phyloP scores from a whole-genome alignment of 2,113 vertebrate genomes.

The Bucco capensis region DNA sequence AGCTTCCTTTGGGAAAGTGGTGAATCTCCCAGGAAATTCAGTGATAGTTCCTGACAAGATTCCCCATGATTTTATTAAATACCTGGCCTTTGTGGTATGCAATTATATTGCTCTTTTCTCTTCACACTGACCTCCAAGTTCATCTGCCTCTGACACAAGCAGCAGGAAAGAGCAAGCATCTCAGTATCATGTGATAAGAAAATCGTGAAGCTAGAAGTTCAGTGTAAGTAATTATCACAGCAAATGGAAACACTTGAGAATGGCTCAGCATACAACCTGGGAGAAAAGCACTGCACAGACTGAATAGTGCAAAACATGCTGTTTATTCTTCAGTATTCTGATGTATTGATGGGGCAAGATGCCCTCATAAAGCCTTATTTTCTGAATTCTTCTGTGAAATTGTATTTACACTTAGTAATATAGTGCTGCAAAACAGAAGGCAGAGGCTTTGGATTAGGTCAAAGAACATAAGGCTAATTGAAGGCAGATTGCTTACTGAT shows the following conservation, averaged over 20 bases:
- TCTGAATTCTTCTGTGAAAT: not conserved
- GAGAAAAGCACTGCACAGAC: slow-evolving; percentile 1
- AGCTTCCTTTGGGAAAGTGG: not conserved
- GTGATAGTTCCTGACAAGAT: not conserved
- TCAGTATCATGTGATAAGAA: slow-evolving; percentile 27
- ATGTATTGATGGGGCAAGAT: not conserved
- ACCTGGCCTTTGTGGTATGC: not conserved
- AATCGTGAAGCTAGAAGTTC: slow-evolving; percentile 36
- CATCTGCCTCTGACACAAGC: slow-evolving; percentile 32
- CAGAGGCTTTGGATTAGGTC: not conserved
- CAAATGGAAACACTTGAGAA: not conserved
- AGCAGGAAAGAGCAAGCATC: slow-evolving; percentile 48
- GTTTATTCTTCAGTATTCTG: not conserved
- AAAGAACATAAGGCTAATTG: not conserved
- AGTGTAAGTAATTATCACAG: slow-evolving; percentile 32
- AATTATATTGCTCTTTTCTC: slow-evolving; percentile 49
- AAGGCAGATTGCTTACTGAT: not conserved
- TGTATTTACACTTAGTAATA: not conserved
- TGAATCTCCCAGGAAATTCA: not conserved
- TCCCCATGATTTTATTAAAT: slow-evolving; percentile 27
- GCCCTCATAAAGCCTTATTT: not conserved
- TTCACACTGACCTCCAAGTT: slow-evolving; percentile 35
- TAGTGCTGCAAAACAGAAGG: not conserved
- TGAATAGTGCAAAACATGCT: not conserved
- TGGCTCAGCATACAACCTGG: not conserved